Base-by-base conservation (phyloP, 2,888 invertebrate species). In the Synanthedon andrenaeformis region DNA sequence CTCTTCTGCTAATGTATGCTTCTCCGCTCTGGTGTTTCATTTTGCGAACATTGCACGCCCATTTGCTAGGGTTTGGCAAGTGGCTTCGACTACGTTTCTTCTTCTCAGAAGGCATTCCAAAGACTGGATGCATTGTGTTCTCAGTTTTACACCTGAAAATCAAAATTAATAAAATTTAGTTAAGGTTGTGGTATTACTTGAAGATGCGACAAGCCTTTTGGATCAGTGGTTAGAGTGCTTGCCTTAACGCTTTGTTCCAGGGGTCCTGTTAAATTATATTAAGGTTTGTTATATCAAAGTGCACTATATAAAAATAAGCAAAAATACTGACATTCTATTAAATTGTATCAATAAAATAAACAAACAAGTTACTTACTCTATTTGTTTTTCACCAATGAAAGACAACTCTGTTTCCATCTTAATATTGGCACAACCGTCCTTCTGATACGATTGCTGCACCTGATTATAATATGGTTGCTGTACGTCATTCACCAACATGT, bases 41-140 rank as follows among this genome's bases (percentile, higher is more conserved):
- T 60, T 86, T 87, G 0, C 86, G 67, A 2, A 86, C 65, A 55
- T 86, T 85, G 55, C 83, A 82, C 0, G 82, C 84, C 86, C 86
- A 87, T n/a, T 69, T 66, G 35, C 59, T 78, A 0, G 86, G 86
- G 45, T 84, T 76, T 0, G 80, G 72, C 1, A 74, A 66, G 51
- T 69, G 65, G 53, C 69, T 78, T 3, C 84, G 69, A 0, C 68
- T 60, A 48, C 69, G 62, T 56, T 77, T 77, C 55, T 69, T 72
- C 5, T 50, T 49, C 12, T 53, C 14, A 4, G 11, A 28, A n/a
- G 28, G 10, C 6, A 14, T 41, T 35, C 54, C 52, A 35, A 67
- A 67, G 42, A 54, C 54, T 19, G 63, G 62, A 4, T 61, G 54
- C 17, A 54, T 54, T 55, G 59, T 52, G 10, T 52, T 60, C 19